A percentile compares a stretch with the other conserved stretches of the same genome.
Conservation (phyloP, 1,140 invertebrate genomes). For the Brachionus calyciflorus region DNA sequence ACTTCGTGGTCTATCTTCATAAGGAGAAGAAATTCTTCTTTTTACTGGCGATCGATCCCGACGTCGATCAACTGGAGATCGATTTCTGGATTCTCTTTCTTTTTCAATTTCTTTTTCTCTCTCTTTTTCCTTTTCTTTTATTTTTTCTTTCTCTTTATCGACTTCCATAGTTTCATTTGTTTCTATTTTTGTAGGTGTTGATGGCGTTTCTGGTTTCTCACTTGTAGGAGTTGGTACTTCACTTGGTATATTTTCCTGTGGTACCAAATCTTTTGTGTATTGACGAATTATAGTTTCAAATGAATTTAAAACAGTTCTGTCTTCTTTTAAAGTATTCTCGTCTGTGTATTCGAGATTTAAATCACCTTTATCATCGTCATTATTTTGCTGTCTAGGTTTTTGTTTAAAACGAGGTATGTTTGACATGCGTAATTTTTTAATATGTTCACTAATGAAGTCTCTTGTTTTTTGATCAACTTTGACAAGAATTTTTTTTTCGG, state of each 20-base stretch:
- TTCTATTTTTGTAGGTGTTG: neutral
- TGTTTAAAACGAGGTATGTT: neutral
- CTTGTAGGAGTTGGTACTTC: neutral
- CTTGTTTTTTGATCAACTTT: conserved; percentile 98
- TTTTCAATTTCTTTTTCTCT: neutral
- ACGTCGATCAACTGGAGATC: conserved; percentile 3
- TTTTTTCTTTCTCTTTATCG: too few species aligned
- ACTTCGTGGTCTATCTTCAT: neutral
- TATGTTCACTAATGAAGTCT: conserved; percentile 85
- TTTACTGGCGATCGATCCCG: neutral
- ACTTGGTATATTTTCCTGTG: neutral
- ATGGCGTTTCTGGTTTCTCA: neutral
- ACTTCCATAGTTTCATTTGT: too few species aligned
- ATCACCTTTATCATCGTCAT: conserved; percentile 49
- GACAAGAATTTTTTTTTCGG: conserved; percentile 80
- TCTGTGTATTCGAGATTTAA: conserved; percentile 53
- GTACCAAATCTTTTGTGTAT: conserved; percentile 69
- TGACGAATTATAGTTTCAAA: conserved; percentile 76
- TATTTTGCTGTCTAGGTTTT: neutral
- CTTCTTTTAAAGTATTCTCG: conserved; percentile 55
- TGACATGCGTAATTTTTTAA: conserved; percentile 51
- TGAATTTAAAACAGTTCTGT: conserved; percentile 67
- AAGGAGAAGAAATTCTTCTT: neutral
- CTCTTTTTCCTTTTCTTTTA: neutral
- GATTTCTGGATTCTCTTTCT: neutral